A percentile compares a stretch with the other conserved stretches of the same genome.
These are phyloP conservation scores for Notarius quadriscutis DNA, from an alignment of 2,113 vertebrate genomes.

Conservation along the genomic window DNA sequence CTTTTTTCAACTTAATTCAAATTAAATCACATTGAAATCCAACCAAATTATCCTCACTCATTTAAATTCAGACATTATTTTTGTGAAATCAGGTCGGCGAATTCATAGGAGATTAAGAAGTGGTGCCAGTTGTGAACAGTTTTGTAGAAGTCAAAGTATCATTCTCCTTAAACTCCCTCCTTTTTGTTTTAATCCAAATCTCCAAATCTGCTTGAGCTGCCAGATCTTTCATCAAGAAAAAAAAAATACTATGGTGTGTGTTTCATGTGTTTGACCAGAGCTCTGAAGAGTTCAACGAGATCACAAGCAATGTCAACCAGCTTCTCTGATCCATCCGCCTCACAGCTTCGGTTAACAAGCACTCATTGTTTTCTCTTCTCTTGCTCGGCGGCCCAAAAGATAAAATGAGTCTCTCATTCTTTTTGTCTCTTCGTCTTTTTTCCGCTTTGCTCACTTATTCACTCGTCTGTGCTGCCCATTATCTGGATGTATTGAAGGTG, in stretches of 20 bases:
- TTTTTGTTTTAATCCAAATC: not conserved
- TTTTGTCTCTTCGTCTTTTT: conserved; percentile 35
- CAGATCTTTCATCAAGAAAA: not conserved
- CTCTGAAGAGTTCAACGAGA: not conserved
- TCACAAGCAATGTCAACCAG: conserved; percentile 29
- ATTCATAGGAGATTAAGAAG: not conserved
- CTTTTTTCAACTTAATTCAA: not conserved
- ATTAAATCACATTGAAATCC: not conserved
- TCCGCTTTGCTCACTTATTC: conserved; percentile 37
- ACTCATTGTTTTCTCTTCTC: conserved; percentile 43
- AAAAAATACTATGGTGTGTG: not conserved
- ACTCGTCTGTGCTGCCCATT: conserved; percentile 59
- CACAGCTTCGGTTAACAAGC: conserved; percentile 46
- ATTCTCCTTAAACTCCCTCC: not conserved
- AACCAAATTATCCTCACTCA: not conserved
- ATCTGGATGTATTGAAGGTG: conserved; percentile 72
- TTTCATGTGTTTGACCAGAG: conserved; percentile 2
- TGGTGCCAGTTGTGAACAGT: not conserved
- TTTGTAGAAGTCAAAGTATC: conserved; percentile 16
- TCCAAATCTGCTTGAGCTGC: not conserved
- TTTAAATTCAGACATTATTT: not conserved
- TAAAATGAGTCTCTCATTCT: conserved; percentile 59
- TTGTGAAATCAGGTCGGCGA: not conserved
- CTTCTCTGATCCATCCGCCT: conserved; percentile 28
- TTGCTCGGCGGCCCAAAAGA: conserved; percentile 53